These are phyloP conservation scores for Perccottus glenii DNA, from an alignment of 2,113 vertebrate species.

Conservation along the genomic window DNA sequence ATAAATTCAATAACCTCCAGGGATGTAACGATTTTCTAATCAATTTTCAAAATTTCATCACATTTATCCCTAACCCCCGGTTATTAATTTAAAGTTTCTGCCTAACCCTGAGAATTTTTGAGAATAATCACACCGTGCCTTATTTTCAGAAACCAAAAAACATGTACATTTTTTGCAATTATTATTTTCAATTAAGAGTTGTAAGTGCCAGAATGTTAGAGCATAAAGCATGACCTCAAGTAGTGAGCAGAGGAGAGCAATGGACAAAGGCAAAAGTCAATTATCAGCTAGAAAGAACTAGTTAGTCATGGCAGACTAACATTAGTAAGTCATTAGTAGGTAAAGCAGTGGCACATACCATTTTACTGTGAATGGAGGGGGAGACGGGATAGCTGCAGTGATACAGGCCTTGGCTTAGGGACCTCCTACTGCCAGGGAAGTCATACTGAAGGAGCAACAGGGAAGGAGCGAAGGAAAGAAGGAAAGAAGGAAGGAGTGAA, in stretches of 20 bases:
- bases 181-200: too few species aligned
- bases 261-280: neutral
- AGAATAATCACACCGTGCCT: too few species aligned
- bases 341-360: slow-evolving; percentile 82
- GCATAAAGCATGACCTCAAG: too few species aligned
- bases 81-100: too few species aligned
- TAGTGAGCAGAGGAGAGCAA: neutral
- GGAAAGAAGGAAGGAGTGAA: slow-evolving; percentile 1
- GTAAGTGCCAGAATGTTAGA: too few species aligned
- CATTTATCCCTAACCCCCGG: too few species aligned
- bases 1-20: too few species aligned
- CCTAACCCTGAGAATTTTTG: too few species aligned
- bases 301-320: neutral
- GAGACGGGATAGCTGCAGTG: slow-evolving; percentile 91
- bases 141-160: too few species aligned
- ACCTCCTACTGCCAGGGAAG: slow-evolving; percentile 89
- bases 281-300: neutral
- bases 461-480: slow-evolving; percentile 9
- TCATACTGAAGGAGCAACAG: slow-evolving; percentile 85
- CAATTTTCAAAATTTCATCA: too few species aligned
- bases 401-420: slow-evolving; percentile 85
- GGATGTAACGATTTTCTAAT: too few species aligned
- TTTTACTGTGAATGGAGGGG: slow-evolving; percentile 89
- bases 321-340: neutral
- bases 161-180: too few species aligned